Conservation (phyloP, 2,113 vertebrate genomes). For the Catagonus wagneri region DNA sequence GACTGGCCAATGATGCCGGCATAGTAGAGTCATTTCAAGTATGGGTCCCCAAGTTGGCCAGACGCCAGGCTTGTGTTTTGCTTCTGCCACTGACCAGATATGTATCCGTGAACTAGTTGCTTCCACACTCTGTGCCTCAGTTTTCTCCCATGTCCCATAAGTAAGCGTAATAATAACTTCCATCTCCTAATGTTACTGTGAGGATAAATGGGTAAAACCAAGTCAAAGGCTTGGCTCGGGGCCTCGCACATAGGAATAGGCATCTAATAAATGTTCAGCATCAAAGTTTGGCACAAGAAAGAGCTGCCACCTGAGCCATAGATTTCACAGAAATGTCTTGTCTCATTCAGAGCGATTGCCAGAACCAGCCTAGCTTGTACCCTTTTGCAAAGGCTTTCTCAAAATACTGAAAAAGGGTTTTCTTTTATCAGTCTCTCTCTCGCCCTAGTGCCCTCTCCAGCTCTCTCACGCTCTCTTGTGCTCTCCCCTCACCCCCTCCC, state of each 20-base stretch:
- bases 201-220: background rate
- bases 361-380: background rate
- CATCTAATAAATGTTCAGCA: background rate
- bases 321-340: conserved; percentile 22
- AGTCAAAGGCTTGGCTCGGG: background rate
- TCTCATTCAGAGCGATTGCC: conserved; percentile 1
- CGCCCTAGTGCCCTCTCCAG: background rate
- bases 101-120: conserved; percentile 34
- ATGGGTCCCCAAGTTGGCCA: background rate
- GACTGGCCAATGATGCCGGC: background rate
- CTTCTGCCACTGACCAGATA: conserved; percentile 36
- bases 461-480: conserved; percentile 54
- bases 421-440: background rate
- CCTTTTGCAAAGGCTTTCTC: conserved; percentile 55
- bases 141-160: conserved; percentile 42
- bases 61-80: background rate
- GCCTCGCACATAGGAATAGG: background rate
- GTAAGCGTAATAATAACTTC: conserved; percentile 20
- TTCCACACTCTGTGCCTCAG: background rate
- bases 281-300: conserved; percentile 34
- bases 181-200: background rate
- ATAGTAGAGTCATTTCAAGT: background rate
- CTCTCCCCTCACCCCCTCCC: background rate
- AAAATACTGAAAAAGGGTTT: conserved; percentile 22
- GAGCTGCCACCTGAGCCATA: background rate